Base-by-base conservation (phyloP, 2,797 vertebrate species). In the Vipera latastei region DNA sequence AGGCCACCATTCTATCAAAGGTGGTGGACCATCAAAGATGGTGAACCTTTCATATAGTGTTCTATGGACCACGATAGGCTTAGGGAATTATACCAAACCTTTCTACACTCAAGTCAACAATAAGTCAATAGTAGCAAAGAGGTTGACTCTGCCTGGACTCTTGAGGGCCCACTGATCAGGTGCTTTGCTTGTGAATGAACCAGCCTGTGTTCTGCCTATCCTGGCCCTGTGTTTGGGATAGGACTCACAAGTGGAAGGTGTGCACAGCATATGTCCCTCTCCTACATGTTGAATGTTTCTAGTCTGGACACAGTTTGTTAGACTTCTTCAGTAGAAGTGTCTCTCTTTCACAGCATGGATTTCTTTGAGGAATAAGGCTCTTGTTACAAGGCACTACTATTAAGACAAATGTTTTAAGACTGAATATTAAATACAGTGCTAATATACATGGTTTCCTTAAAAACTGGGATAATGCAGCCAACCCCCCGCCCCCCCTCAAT, bases 301-400 rank as follows among this genome's bases (percentile, higher is more conserved):
- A 94, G 92, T 93, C 96, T 89, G 73, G 95, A 90, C 91, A 22
- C 83, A 92, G 92, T 90, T 93, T 91, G 92, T 93, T 89, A 51
- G 3, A 92, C 93, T 91, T 95, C 83, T 48, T 97, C 96, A 98
- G 98, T 97, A 98, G 97, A 96, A 98, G 97, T 96, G 96, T 98
- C 97, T 98, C 86, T 96, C 97, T 98, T 99, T 99, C 98, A 99
- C 99, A 99, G 98, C 98, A 98, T 98, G 96, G 96, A 96, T 98
- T 98, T 98, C 97, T 98, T 90, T 96, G 97, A 97, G 98, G 97
- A 98, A 97, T 97, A 96, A 97, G 98, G 97, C 95, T 98, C 97
- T 97, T 97, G 98, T 98, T 98, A 98, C 98, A 99, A 98, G 97
- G 98, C 98, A 98, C 97, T 97, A 98, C 97, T 98, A 98, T 97